Conservation (phyloP, 2,888 invertebrate genomes). For the Eulithis testata region DNA sequence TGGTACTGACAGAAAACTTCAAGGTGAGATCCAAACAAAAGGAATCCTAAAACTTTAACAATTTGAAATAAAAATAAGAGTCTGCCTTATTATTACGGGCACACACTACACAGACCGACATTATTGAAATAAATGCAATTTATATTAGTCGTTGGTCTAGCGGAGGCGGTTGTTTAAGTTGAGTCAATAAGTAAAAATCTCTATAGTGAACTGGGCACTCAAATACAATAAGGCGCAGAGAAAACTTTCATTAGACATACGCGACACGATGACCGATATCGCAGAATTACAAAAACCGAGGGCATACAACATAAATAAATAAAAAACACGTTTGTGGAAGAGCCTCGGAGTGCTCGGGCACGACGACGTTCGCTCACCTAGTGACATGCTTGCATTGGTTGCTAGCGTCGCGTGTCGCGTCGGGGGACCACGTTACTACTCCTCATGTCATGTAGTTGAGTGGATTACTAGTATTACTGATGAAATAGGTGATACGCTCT, state of each 20-base stretch:
- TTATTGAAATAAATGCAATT: too few species aligned
- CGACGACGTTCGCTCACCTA: conserved; percentile 41
- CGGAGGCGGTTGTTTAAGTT: background rate
- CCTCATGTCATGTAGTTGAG: conserved; percentile 12
- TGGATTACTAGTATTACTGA: conserved; percentile 11
- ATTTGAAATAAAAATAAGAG: too few species aligned
- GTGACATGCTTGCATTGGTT: conserved; percentile 44
- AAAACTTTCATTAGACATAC: conserved; percentile 24
- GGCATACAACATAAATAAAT: conserved; percentile 33
- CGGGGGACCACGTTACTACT: conserved; percentile 20
- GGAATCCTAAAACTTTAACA: too few species aligned
- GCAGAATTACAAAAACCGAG: conserved; percentile 27
- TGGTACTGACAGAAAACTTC: too few species aligned
- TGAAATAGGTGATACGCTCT: conserved; percentile 3
- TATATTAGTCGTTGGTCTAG: background rate
- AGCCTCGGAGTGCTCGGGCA: conserved; percentile 30
- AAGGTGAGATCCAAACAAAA: too few species aligned
- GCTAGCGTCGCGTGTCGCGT: conserved; percentile 25
- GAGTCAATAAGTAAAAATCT: background rate
- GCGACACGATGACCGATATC: conserved; percentile 34
- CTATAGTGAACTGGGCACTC: background rate
- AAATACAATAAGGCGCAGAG: conserved; percentile 12
- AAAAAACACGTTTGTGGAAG: conserved; percentile 36
- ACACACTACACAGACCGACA: too few species aligned
- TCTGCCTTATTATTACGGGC: too few species aligned